These are phyloP conservation scores for Listronotus oregonensis DNA, from an alignment of 1,140 invertebrate species.

Conservation along the genomic window DNA sequence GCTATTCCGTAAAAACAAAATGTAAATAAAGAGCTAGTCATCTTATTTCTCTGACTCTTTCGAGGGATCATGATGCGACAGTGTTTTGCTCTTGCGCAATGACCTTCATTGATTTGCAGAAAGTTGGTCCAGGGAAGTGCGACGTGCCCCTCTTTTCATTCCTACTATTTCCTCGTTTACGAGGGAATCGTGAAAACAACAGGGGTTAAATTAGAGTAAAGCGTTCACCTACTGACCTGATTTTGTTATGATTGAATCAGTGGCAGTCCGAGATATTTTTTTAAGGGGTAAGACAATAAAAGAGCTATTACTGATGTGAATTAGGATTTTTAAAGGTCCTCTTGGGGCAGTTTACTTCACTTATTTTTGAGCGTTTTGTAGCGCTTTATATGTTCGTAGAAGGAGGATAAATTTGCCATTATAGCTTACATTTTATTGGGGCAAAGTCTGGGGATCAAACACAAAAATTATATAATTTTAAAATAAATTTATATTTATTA, in stretches of 20 bases:
- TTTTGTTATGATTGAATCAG: not conserved
- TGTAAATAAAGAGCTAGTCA: constrained; percentile 22
- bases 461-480: too few relatives aligned
- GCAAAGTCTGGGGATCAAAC: too few relatives aligned
- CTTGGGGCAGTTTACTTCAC: too few relatives aligned
- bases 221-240: constrained; percentile 26
- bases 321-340: too few relatives aligned
- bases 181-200: constrained; percentile 25
- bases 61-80: constrained; percentile 27
- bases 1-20: constrained; percentile 8
- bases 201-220: constrained; percentile 12
- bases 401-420: too few relatives aligned
- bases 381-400: too few relatives aligned
- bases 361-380: too few relatives aligned
- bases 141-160: constrained; percentile 12
- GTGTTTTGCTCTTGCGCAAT: constrained; percentile 21
- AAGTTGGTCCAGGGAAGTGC: constrained; percentile 24
- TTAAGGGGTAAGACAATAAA: too few relatives aligned
- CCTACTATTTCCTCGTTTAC: constrained; percentile 15
- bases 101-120: constrained; percentile 26
- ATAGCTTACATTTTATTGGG: too few relatives aligned
- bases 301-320: too few relatives aligned
- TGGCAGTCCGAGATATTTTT: too few relatives aligned
- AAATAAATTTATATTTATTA: too few relatives aligned
- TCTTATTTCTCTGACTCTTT: constrained; percentile 28